Percentiles rank a stretch among this genome's conserved stretches.
Evolutionary conservation across 2,113 vertebrate genomes (phyloP).

Genomic region (Rhinolophus sinicus): DNA sequence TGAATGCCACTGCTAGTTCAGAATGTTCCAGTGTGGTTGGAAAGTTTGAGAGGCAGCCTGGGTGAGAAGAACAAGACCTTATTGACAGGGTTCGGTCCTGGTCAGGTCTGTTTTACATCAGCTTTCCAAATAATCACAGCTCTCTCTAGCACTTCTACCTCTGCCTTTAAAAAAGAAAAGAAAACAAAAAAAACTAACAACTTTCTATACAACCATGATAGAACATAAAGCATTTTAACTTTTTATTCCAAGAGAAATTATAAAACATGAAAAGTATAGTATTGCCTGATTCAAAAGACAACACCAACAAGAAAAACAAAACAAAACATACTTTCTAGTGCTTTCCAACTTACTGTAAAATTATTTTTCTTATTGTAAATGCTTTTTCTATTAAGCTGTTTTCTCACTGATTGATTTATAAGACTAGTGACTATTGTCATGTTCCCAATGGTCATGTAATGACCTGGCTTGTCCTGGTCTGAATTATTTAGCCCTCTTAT

Average conservation of each 20-base stretch:
- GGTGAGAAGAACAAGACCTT: constrained; percentile 93
- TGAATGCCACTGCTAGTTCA: constrained; percentile 90
- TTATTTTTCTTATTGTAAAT: not conserved
- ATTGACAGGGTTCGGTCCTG: constrained; percentile 88
- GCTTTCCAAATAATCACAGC: constrained; percentile 78
- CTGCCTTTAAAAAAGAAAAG: not conserved
- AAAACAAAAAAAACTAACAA: not conserved
- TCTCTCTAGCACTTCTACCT: constrained; percentile 56
- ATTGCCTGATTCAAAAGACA: not conserved
- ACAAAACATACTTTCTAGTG: fast-evolving
- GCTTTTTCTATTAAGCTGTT: not conserved
- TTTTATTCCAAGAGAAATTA: constrained; percentile 35
- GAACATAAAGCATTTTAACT: not conserved
- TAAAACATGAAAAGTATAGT: not conserved
- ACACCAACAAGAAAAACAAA: not conserved
- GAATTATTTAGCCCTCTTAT: not conserved
- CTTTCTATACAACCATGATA: not conserved
- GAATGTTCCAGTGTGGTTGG: constrained; percentile 94
- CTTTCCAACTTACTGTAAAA: not conserved
- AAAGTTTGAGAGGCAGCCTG: constrained; percentile 92
- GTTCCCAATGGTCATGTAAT: not conserved
- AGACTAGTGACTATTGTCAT: not conserved
- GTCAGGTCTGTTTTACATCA: constrained; percentile 86
- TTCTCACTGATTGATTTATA: constrained; percentile 20
- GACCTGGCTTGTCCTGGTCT: not conserved